Base-by-base conservation (phyloP, 92 coral and sea anemone genomes). In the Umimayanthus chanpuru region DNA sequence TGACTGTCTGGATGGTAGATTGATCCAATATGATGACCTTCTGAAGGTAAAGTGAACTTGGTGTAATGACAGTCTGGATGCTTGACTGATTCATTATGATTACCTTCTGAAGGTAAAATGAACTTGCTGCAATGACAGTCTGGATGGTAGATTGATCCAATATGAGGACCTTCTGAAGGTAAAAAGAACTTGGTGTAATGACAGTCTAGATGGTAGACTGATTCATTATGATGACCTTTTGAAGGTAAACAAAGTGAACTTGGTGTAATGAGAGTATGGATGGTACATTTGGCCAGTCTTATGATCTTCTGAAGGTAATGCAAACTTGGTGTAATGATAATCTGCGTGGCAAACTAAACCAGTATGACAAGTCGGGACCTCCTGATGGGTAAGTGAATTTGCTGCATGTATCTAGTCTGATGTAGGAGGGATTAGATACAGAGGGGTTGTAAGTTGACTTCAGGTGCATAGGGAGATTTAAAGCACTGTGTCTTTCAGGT, bases 81-180 rank as follows among this genome's bases (percentile, higher is more conserved):
- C 1, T 32, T 0, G 36, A 2, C 36, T 32, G 36, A 32, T 26
- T 9, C 95, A 94, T 41, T 96, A 94, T 82, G 98, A 94, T 79
- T 88, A 87, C 23, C 92, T 81, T 29, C 92, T 96, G 25, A 92
- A 89, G 92, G 98, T 95, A 72, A 68, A 3, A 26, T 65, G 32
- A 81, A 55, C 39, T 55, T 36, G 38, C 39, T 4, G 7, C 3
- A 72, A 12, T 3, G 11, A 91, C 47, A 85, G 36, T 32, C 36
- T 32, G 36, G 0, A 32, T 32, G 36, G 36, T 32, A 32, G 36
- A 2, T 2, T 32, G 93, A 91, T 92, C 4, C 94, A 94, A 65
- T 96, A 96, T 82, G 98, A 94, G 81, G 56, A 50, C 56, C 92
- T 81, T 29, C 91, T 96, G 20, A 92, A 89, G 92, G 98, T 95